Base-by-base conservation (phyloP, 2,113 vertebrate species). In the Sorex fumeus region DNA sequence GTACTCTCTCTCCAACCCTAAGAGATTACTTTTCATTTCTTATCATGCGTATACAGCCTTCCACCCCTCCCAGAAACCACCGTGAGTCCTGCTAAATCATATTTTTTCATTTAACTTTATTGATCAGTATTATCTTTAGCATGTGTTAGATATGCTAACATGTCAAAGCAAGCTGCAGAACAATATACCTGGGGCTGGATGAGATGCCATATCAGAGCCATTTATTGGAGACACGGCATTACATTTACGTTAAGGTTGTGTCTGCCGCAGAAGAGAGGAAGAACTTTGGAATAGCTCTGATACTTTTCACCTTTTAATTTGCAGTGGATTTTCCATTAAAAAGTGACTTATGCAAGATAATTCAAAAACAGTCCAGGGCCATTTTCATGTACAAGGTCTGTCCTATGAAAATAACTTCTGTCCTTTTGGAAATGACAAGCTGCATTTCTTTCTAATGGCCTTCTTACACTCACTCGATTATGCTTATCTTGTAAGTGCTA, bases 401-500 rank as follows among this genome's bases (percentile, higher is more conserved):
- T 16, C 6, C 67, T 79, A 6, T 45, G 88, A 32, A 74, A 88
- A 84, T 62, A 27, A 45, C 18, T 90, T 57, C 15, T 7, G 13
- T 92, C 78, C 71, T 76, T 94, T 57, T 71, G 75, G 72, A 94
- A 96, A 92, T 93, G 93, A 76, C 77, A 93, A 5, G 77, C 32
- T 13, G 6, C 16, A 71, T 81, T 66, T 93, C 77, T 81, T 80
- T 91, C 19, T 74, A 93, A 95, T 97, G 90, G 90, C 81, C 93
- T 91, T 82, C 85, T 96, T 95, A 90, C 3, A 9, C 36, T 50
- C 5, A 9, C 36, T 50, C 82, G 64, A 83, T 95, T 95, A 64
- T 96, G 66, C 91, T 88, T 78, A 88, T 16, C 88, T 94, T 86
- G 90, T 95, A 90, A 90, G 93, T 85, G 88, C 93, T 79, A 45